phyloP scores from a whole-genome alignment of 1,140 invertebrate species.

The Pseudobourletiella spinata region DNA sequence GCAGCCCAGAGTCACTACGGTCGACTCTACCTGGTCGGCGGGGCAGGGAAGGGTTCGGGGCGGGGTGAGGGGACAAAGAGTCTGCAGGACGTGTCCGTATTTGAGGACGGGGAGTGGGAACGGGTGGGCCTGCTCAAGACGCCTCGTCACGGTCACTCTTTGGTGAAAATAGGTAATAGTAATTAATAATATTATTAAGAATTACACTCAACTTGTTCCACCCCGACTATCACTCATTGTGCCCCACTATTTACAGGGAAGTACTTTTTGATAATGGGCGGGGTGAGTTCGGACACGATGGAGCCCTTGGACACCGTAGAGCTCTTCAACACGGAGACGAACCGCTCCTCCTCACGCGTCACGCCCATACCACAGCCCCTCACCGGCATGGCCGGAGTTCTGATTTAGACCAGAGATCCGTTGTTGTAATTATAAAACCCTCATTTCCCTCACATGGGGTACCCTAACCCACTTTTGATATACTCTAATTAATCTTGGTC shows the following conservation, averaged over 20 bases:
- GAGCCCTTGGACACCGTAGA: constrained; percentile 3
- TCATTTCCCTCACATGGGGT: too few relatives aligned
- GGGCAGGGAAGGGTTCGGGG: background rate
- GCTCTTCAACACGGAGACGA: constrained; percentile 1
- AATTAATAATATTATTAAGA: background rate
- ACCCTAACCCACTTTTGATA: too few relatives aligned
- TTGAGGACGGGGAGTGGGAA: constrained; percentile 4
- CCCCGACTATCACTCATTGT: background rate
- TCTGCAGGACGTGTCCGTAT: background rate
- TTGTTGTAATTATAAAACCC: too few relatives aligned
- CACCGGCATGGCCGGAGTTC: background rate
- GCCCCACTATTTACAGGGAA: background rate
- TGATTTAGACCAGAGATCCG: too few relatives aligned
- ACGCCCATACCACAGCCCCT: background rate
- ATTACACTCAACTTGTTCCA: too few relatives aligned
- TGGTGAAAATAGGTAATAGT: constrained; percentile 1
- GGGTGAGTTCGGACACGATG: constrained; percentile 2
- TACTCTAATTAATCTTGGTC: too few relatives aligned
- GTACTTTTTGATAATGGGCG: background rate
- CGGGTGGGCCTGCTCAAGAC: background rate
- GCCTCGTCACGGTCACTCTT: background rate
- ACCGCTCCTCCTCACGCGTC: background rate
- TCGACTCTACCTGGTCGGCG: background rate
- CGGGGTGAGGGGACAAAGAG: background rate
- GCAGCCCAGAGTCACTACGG: background rate